These are phyloP conservation scores for Gambusia yucatana DNA, from an alignment of 2,797 vertebrate genomes.

Conservation along the genomic window DNA sequence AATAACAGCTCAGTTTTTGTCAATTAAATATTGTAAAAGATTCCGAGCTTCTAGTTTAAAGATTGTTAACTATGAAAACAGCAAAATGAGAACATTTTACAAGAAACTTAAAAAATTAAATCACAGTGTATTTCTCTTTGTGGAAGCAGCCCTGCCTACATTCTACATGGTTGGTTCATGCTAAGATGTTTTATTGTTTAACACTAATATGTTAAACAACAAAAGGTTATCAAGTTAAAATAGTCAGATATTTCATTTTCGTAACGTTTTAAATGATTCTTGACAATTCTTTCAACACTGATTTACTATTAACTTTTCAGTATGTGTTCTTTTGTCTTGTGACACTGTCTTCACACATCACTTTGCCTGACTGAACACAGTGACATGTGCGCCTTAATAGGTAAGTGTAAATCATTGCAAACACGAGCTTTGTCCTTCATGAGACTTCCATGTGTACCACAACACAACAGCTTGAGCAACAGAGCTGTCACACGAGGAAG, in stretches of 20 bases:
- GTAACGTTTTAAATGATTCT: neutral
- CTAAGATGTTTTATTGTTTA: neutral
- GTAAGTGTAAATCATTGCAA: constrained; percentile 22
- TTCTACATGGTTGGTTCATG: neutral
- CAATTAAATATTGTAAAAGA: neutral
- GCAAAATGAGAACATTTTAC: neutral
- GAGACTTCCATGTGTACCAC: constrained; percentile 44
- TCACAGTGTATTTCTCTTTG: neutral
- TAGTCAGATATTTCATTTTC: neutral
- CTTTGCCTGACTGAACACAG: constrained; percentile 24
- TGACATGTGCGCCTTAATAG: constrained; percentile 34
- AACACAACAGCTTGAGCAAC: constrained; percentile 29
- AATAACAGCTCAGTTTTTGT: neutral
- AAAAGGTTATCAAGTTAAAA: neutral
- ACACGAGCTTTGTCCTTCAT: constrained; percentile 29
- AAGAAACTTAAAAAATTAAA: neutral
- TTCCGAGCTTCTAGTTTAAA: neutral
- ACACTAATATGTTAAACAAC: no score
- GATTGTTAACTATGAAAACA: neutral
- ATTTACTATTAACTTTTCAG: neutral
- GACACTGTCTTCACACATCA: constrained; percentile 11
- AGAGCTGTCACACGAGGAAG: constrained; percentile 62
- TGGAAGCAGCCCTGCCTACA: neutral
- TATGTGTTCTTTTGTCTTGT: constrained; percentile 6
- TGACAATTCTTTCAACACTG: neutral